Base-by-base conservation (phyloP, 2,113 vertebrate genomes). In the Neoarius graeffei region DNA sequence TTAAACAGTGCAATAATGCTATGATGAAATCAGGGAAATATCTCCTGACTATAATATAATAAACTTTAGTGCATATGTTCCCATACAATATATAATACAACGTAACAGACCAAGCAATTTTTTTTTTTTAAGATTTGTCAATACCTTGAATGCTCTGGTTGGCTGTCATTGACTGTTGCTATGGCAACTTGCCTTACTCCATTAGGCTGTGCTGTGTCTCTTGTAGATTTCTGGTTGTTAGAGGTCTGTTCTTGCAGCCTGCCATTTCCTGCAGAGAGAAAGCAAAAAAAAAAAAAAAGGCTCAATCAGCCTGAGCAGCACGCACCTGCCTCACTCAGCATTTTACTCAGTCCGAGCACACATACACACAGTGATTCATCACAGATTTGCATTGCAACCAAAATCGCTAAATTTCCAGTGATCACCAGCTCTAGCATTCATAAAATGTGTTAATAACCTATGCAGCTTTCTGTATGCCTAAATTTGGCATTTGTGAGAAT, bases 61-160 rank as follows among this genome's bases (percentile, higher is more conserved):
- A 71, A 84, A 67, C 50, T 11, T 82, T 50, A 76, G 42, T 86
- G 79, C 57, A 84, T 52, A 35, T 71, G 23, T 52, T 86, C 59
- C 76, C 71, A 86, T 50, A n/a, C 71, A 73, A 57, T 71, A 69
- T 66, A 80, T 19, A 60, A 54, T 35, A 80, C 88, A 84, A 90
- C 69, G 42, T 64, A 74, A 60, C 69, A 85, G 60, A 81, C 71
- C 77, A 59, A 81, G 74, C 35, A 50, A 77, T 71, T 84, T 59
- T n/a, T 48, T 71, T 77, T 54, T 83, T 59, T 90, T 87, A 87
- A 93, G 91, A 88, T 92, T 94, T 84, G 59, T 92, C 90, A 88
- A 85, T 94, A 98, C 98, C 97, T 95, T 92, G 93, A 89, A 91
- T 56, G 92, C 83, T 94, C 93, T 50, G 94, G 88, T 90, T 84